Evolutionary conservation across 2,888 invertebrate species (phyloP).

Genomic region (Drosophila melanocephala): DNA sequence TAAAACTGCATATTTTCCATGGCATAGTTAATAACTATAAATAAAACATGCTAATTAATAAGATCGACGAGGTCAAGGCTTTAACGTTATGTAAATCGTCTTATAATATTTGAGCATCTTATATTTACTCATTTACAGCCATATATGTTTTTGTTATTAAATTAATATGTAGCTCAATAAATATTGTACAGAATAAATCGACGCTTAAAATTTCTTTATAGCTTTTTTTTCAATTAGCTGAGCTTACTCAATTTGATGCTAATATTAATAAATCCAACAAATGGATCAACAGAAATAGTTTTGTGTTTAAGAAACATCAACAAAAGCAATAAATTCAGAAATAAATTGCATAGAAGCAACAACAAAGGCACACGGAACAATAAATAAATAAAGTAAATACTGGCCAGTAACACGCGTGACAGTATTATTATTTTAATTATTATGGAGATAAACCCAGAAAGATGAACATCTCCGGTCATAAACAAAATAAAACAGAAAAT

Average conservation of each 20-base stretch:
- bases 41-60: constrained; percentile 12
- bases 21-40: constrained; percentile 1
- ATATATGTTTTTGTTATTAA: neutral
- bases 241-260: constrained; percentile 15
- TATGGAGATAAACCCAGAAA: constrained; percentile 46
- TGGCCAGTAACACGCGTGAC: constrained; percentile 21
- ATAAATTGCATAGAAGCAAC: constrained; percentile 30
- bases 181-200: constrained; percentile 16
- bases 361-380: constrained; percentile 9
- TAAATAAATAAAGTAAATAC: constrained; percentile 27
- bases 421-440: constrained; percentile 66
- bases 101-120: neutral
- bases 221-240: neutral
- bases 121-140: neutral
- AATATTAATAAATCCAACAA: constrained; percentile 3
- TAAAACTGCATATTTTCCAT: neutral
- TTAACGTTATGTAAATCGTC: neutral
- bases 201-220: neutral
- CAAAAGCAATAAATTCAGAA: constrained; percentile 58
- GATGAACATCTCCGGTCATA: constrained; percentile 11
- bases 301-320: constrained; percentile 19
- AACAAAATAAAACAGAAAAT: constrained; percentile 17
- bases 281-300: neutral
- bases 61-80: constrained; percentile 11
- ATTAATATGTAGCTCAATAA: neutral